Evolutionary conservation across 2,113 vertebrate genomes (phyloP).

Genomic region (Pyxicephalus adspersus): DNA sequence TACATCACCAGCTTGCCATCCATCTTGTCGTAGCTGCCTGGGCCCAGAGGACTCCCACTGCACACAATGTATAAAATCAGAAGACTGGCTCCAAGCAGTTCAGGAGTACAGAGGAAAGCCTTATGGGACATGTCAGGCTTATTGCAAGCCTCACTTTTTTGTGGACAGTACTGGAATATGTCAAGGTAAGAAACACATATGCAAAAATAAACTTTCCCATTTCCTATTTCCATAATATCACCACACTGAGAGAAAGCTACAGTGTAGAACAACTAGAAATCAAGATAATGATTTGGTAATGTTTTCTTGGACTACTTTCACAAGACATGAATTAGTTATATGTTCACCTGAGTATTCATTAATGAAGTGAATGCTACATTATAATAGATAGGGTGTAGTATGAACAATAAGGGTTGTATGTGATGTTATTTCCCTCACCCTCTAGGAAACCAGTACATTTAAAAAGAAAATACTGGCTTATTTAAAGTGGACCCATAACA

Average conservation of each 20-base stretch:
- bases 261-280: neutral
- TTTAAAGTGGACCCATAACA: too few relatives aligned
- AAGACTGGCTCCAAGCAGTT: conserved; percentile 72
- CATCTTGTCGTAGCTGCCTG: conserved; percentile 80
- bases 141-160: conserved; percentile 74
- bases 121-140: conserved; percentile 74
- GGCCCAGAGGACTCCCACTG: conserved; percentile 78
- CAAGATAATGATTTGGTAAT: neutral
- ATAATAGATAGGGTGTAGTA: too few relatives aligned
- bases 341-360: rapidly evolving
- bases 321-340: neutral
- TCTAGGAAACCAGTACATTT: too few relatives aligned
- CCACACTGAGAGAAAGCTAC: too few relatives aligned
- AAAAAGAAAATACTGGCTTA: too few relatives aligned
- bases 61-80: conserved; percentile 72
- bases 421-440: too few relatives aligned
- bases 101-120: conserved; percentile 19
- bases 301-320: neutral
- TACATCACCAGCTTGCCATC: conserved; percentile 78
- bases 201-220: neutral
- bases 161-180: conserved; percentile 74
- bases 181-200: conserved; percentile 72
- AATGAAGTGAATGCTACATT: too few relatives aligned
- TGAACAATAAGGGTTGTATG: too few relatives aligned
- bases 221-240: too few relatives aligned